Percentiles rank a stretch among this genome's conserved stretches.
These are phyloP conservation scores for Xyrauchen texanus DNA, from an alignment of 2,113 vertebrate genomes.

Conservation along the genomic window DNA sequence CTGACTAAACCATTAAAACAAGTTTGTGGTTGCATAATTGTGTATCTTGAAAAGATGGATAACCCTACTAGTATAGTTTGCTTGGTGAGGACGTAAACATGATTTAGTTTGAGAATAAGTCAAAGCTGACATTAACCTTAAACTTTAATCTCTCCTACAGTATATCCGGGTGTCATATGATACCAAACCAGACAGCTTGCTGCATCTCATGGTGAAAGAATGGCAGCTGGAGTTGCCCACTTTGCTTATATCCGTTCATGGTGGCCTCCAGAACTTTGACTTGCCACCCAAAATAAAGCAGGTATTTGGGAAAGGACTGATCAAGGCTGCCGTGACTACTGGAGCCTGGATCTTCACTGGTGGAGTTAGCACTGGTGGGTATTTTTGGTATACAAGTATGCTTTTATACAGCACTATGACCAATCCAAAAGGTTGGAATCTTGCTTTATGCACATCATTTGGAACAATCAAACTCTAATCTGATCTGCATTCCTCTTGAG, in stretches of 20 bases:
- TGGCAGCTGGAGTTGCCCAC: conserved; percentile 97
- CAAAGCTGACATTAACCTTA: neutral
- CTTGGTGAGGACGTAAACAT: neutral
- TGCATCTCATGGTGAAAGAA: conserved; percentile 96
- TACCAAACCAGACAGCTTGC: conserved; percentile 89
- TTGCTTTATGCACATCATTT: too few relatives aligned
- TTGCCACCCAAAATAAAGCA: conserved; percentile 97
- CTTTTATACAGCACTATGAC: too few relatives aligned
- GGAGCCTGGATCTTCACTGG: conserved; percentile 99
- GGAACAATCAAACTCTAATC: too few relatives aligned
- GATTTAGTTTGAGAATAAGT: neutral
- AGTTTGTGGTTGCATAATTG: too few relatives aligned
- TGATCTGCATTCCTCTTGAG: too few relatives aligned
- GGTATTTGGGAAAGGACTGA: conserved; percentile 95
- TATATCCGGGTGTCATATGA: conserved; percentile 92
- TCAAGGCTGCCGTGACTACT: conserved; percentile 96
- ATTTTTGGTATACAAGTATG: neutral
- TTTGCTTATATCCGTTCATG: conserved; percentile 93
- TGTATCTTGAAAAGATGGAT: too few relatives aligned
- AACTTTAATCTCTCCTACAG: conserved; percentile 65
- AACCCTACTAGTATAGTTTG: too few relatives aligned
- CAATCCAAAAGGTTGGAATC: too few relatives aligned
- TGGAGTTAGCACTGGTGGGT: conserved; percentile 90
- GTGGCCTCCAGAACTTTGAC: conserved; percentile 96
- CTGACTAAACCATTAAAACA: too few relatives aligned